Evolutionary conservation across 1,140 invertebrate genomes (phyloP).

Genomic region (Elysia chlorotica): DNA sequence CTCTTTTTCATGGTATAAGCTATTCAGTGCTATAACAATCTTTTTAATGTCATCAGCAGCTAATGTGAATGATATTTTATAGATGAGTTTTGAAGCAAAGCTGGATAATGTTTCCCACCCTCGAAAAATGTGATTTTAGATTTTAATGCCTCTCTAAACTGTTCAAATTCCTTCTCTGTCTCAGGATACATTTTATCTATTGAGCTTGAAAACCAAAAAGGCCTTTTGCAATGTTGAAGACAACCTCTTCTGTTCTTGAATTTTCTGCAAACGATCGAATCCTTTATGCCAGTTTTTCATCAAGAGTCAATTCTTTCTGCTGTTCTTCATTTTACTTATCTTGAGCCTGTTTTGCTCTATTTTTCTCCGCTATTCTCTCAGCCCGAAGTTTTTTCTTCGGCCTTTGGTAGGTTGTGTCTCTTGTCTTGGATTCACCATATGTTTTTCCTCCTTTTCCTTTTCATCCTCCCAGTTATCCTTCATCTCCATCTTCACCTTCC

Average conservation of each 20-base stretch:
- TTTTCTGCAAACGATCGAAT: constrained; percentile 76
- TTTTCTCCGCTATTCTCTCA: too few relatives aligned
- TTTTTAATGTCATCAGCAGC: constrained; percentile 36
- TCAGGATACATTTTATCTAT: constrained; percentile 40
- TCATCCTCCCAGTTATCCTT: too few relatives aligned
- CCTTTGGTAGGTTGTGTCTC: too few relatives aligned
- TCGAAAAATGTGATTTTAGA: constrained; percentile 40
- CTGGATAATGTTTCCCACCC: constrained; percentile 31
- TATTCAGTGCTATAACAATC: constrained; percentile 26
- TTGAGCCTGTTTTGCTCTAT: too few relatives aligned
- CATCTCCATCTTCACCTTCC: too few relatives aligned
- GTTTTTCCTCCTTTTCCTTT: too few relatives aligned
- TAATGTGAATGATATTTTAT: constrained; percentile 33
- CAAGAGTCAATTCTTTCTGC: constrained; percentile 64
- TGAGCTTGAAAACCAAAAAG: constrained; percentile 73
- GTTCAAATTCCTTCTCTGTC: constrained; percentile 38
- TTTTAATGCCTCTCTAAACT: constrained; percentile 40
- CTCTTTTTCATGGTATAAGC: constrained; percentile 43
- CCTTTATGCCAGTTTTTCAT: constrained; percentile 78
- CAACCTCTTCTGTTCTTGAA: constrained; percentile 86
- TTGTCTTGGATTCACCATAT: too few relatives aligned
- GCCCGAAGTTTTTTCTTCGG: too few relatives aligned
- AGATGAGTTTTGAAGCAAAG: constrained; percentile 35
- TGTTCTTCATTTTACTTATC: too few relatives aligned
- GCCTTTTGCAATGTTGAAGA: constrained; percentile 82